Percentiles rank a stretch among this genome's conserved stretches.
phyloP scores from a whole-genome alignment of 2,888 invertebrate genomes.

The Drosophila quasianomalipes region DNA sequence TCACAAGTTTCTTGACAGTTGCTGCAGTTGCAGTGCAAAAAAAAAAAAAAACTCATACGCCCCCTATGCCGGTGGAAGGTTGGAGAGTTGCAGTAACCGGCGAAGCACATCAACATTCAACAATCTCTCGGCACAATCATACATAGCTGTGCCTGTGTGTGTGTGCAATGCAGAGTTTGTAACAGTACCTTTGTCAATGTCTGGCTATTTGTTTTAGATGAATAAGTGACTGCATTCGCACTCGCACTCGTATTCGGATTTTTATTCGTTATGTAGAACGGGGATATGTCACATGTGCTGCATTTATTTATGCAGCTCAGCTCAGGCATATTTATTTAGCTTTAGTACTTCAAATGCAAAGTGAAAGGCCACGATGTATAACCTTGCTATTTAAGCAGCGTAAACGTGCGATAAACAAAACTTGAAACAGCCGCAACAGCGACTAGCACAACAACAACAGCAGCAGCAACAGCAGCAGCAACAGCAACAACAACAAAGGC shows the following conservation, averaged over 20 bases:
- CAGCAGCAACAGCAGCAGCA: constrained; percentile 33
- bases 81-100: constrained; percentile 15
- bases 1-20: constrained; percentile 59
- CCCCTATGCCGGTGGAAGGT: constrained; percentile 40
- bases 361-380: constrained; percentile 79
- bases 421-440: constrained; percentile 66
- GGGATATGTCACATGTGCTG: constrained; percentile 77
- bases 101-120: constrained; percentile 49
- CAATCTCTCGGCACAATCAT: constrained; percentile 40
- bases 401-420: constrained; percentile 80
- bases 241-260: constrained; percentile 19
- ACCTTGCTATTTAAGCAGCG: constrained; percentile 80
- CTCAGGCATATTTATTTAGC: constrained; percentile 55
- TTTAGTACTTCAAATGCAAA: constrained; percentile 74
- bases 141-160: neutral
- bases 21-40: constrained; percentile 42
- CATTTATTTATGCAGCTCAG: constrained; percentile 56
- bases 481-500: constrained; percentile 31
- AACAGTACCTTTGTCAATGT: constrained; percentile 75
- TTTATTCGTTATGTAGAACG: constrained; percentile 52
- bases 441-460: constrained; percentile 40
- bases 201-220: constrained; percentile 59
- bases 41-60: constrained; percentile 52
- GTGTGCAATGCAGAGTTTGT: constrained; percentile 14
- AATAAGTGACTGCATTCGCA: constrained; percentile 54